Conservation (phyloP, 2,113 vertebrate species). For the Neoarius graeffei region DNA sequence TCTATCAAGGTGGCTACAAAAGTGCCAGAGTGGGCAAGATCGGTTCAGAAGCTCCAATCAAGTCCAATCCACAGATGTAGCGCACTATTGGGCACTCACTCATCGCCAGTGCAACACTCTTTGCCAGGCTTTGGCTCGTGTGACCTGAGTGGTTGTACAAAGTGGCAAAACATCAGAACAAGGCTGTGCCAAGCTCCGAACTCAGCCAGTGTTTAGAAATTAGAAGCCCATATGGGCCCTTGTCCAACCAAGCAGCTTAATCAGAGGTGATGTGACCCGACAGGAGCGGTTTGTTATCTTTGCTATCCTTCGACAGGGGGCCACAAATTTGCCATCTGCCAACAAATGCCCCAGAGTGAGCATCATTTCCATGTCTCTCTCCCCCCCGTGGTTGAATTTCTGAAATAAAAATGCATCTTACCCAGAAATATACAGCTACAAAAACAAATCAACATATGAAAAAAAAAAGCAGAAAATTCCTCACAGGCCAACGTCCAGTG, state of each 20-base stretch:
- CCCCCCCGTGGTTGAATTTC: not conserved
- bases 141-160: conserved; percentile 3
- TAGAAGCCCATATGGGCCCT: not conserved
- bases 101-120: not conserved
- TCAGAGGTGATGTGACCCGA: not conserved
- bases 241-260: conserved; percentile 21
- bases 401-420: not conserved
- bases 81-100: not conserved
- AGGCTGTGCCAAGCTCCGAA: not conserved
- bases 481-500: not conserved
- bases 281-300: conserved; percentile 11
- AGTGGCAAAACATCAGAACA: not conserved
- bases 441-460: not conserved
- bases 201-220: not conserved
- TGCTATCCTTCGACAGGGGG: not conserved
- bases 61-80: not conserved
- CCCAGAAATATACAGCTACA: not conserved
- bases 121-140: not conserved
- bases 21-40: not conserved
- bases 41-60: not conserved
- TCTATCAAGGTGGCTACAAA: not conserved
- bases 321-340: conserved; percentile 21
- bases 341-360: not conserved
- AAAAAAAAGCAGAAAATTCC: not conserved
- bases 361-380: not conserved